Evolutionary conservation across 2,888 invertebrate species (phyloP).

Genomic region (Thumatha senex): DNA sequence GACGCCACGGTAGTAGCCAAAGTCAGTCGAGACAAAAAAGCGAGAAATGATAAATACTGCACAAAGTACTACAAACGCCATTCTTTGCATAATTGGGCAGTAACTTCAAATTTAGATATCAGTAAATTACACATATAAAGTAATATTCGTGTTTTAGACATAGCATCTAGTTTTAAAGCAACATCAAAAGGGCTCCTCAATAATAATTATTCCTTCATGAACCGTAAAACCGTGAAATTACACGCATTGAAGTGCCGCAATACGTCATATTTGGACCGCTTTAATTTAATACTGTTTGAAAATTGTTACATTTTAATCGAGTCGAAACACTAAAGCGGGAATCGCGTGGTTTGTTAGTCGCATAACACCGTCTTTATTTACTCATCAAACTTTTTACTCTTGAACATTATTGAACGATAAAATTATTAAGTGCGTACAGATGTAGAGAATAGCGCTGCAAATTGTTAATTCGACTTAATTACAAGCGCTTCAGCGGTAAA

Average conservation of each 20-base stretch:
- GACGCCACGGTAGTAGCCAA: too few relatives aligned
- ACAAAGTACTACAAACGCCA: too few relatives aligned
- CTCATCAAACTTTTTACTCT: conserved; percentile 39
- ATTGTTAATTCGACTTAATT: conserved; percentile 78
- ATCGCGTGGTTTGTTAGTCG: conserved; percentile 63
- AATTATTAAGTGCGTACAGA: conserved; percentile 56
- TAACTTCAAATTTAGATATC: too few relatives aligned
- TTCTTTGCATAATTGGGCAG: too few relatives aligned
- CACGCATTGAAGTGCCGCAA: conserved; percentile 12
- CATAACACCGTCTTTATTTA: conserved; percentile 42
- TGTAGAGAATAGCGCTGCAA: conserved; percentile 65
- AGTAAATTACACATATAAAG: too few relatives aligned
- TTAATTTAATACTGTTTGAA: conserved; percentile 30
- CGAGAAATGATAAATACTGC: too few relatives aligned
- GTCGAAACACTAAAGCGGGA: conserved; percentile 61
- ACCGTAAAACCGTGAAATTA: conserved; percentile 9
- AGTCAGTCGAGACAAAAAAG: too few relatives aligned
- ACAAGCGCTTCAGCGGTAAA: conserved; percentile 55
- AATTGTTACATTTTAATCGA: conserved; percentile 76
- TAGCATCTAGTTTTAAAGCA: background rate
- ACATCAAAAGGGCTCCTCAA: background rate
- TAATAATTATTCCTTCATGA: conserved; percentile 6
- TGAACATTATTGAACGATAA: conserved; percentile 63
- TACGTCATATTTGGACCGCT: conserved; percentile 18
- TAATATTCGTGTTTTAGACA: background rate